Conservation (phyloP, 1,140 invertebrate species). For the Dufourea novaeangliae region DNA sequence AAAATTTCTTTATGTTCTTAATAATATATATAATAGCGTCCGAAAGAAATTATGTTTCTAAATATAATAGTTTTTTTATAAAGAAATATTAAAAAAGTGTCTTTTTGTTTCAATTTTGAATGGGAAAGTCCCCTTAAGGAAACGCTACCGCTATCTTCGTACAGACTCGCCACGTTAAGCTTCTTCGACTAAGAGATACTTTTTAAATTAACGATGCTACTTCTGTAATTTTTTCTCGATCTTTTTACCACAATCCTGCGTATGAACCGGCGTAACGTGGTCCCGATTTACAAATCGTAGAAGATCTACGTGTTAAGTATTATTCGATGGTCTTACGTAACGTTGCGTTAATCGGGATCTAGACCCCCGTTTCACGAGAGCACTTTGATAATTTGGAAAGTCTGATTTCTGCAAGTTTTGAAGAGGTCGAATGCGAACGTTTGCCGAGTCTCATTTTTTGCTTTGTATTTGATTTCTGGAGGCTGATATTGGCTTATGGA, state of each 20-base stretch:
- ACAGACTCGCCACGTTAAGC: background rate
- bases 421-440: background rate
- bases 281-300: slow-evolving; percentile 29
- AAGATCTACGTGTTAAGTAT: slow-evolving; percentile 14
- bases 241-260: slow-evolving; percentile 25
- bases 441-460: background rate
- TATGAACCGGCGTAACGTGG: background rate
- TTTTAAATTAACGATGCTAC: slow-evolving; percentile 52
- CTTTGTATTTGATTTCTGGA: background rate
- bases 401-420: background rate
- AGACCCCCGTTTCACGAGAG: background rate
- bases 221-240: slow-evolving; percentile 9
- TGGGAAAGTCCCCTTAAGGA: too few species aligned
- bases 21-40: too few species aligned
- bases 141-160: background rate
- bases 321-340: background rate
- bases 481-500: background rate
- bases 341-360: background rate
- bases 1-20: too few species aligned
- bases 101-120: too few species aligned
- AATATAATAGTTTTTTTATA: too few species aligned
- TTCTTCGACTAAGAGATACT: slow-evolving; percentile 39
- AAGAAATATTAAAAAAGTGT: too few species aligned
- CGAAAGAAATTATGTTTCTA: too few species aligned
- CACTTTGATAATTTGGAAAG: background rate